phyloP scores from a whole-genome alignment of 2,113 vertebrate genomes.

The Ochotona curzoniae region DNA sequence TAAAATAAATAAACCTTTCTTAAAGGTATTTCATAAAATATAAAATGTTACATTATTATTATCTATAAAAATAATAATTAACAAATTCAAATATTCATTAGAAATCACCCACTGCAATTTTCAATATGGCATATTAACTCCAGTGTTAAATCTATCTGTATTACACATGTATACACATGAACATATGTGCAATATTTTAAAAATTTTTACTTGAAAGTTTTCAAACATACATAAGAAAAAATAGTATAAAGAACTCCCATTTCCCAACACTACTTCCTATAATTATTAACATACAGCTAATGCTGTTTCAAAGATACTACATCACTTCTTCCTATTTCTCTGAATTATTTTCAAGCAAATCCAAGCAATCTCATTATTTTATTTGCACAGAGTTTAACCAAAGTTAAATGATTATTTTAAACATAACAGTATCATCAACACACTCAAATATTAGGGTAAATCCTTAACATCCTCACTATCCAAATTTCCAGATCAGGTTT shows the following conservation, averaged over 20 bases:
- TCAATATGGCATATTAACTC: not conserved
- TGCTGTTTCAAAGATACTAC: not conserved
- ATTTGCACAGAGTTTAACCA: not conserved
- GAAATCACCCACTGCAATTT: not conserved
- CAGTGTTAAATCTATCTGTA: not conserved
- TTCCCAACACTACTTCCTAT: not conserved
- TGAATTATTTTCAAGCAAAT: not conserved
- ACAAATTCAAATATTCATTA: not conserved
- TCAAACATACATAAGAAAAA: constrained; percentile 10
- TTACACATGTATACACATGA: too few relatives aligned
- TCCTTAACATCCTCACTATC: not conserved
- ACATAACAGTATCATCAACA: not conserved
- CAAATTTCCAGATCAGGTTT: not conserved
- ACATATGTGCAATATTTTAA: not conserved
- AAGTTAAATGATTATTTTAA: constrained; percentile 6
- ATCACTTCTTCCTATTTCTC: not conserved
- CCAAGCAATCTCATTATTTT: not conserved
- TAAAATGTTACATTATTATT: not conserved
- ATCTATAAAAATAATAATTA: not conserved
- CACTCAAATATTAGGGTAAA: not conserved
- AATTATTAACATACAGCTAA: not conserved
- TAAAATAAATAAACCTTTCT: too few relatives aligned
- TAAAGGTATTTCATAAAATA: not conserved
- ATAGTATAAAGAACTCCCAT: not conserved
- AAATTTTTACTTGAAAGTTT: not conserved